These are phyloP conservation scores for Conomelus anceps DNA, from an alignment of 2,888 invertebrate genomes.

Conservation along the genomic window DNA sequence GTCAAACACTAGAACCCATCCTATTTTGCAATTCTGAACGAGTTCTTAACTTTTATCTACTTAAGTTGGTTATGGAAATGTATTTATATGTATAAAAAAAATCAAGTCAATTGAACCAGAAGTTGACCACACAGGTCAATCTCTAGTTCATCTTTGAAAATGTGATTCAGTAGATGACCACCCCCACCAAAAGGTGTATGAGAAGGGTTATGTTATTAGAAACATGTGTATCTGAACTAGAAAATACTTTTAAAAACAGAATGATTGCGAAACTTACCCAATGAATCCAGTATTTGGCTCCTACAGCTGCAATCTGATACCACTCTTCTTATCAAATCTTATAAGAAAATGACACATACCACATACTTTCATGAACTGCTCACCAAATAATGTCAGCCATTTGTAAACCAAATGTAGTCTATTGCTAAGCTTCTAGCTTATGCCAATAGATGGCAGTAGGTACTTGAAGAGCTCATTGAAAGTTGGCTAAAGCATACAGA, in stretches of 20 bases:
- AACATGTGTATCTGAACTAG: not conserved
- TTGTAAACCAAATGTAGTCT: not conserved
- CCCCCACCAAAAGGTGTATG: not conserved
- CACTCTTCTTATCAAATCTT: not conserved
- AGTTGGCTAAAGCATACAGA: not conserved
- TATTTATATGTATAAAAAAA: not conserved
- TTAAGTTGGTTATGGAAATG: not conserved
- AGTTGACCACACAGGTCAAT: not conserved
- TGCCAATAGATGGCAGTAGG: not conserved
- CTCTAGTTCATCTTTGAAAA: conserved; percentile 2
- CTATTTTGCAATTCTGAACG: not conserved
- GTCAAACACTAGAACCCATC: conserved; percentile 1
- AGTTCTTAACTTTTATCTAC: not conserved
- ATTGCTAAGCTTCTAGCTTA: not conserved
- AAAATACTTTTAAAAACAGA: not conserved
- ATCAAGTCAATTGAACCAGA: not conserved
- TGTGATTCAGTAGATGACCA: conserved; percentile 5
- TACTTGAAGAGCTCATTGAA: not conserved
- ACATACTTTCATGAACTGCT: not conserved
- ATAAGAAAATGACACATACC: not conserved
- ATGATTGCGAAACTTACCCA: not conserved
- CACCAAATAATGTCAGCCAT: not conserved
- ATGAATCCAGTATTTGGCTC: not conserved
- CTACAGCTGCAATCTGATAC: not conserved
- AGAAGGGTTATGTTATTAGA: not conserved